Conservation (phyloP, 2,113 vertebrate genomes). For the Crotophaga sulcirostris region DNA sequence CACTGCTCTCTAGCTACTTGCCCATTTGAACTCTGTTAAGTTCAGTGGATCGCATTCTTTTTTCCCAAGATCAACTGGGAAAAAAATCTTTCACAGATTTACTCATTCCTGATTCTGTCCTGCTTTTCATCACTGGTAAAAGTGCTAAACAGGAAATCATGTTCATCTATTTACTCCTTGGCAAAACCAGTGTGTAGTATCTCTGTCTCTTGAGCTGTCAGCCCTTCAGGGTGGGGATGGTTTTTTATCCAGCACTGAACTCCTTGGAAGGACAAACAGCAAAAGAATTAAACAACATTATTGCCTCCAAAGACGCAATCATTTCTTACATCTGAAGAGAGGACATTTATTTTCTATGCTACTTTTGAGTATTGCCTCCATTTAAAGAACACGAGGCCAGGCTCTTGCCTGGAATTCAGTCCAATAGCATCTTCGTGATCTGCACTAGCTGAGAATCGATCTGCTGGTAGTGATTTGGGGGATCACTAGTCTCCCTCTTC, state of each 20-base stretch:
- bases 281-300: neutral
- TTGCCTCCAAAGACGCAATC: neutral
- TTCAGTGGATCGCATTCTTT: neutral
- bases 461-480: neutral
- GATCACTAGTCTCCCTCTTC: neutral
- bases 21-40: neutral
- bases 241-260: neutral
- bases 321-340: neutral
- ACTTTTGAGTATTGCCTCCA: neutral
- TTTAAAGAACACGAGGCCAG: fast-evolving
- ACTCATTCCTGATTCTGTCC: neutral
- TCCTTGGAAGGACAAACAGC: neutral
- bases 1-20: neutral
- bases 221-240: neutral
- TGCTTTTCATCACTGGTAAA: neutral
- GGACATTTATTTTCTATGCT: neutral
- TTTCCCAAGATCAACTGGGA: neutral
- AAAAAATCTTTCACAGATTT: neutral
- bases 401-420: neutral
- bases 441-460: neutral
- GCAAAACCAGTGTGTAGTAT: neutral
- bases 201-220: neutral
- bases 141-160: neutral
- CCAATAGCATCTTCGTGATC: neutral
- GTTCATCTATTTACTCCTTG: neutral